phyloP scores from a whole-genome alignment of 1,140 invertebrate genomes.

The Parasteatoda tepidariorum region DNA sequence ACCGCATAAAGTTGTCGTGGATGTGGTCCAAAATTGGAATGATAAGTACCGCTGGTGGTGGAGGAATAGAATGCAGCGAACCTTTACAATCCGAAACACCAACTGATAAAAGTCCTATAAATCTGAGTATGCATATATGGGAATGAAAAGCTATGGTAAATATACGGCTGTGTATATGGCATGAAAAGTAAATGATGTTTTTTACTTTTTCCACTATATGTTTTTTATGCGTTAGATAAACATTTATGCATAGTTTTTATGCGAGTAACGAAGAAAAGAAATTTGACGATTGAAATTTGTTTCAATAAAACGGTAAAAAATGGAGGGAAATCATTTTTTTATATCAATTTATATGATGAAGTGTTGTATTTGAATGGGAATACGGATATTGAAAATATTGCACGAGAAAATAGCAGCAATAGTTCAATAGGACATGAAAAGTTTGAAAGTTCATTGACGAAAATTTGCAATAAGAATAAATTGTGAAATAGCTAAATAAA shows the following conservation, averaged over 20 bases:
- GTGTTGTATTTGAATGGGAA: too few species aligned
- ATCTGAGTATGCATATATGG: constrained; percentile 17
- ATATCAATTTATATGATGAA: too few species aligned
- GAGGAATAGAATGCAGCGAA: not conserved
- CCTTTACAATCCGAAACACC: constrained; percentile 38
- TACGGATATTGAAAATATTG: too few species aligned
- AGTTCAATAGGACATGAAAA: too few species aligned
- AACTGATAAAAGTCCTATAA: constrained; percentile 44
- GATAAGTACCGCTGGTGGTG: constrained; percentile 1
- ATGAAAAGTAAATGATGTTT: constrained; percentile 24
- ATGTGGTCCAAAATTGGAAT: constrained; percentile 44
- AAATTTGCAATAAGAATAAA: too few species aligned
- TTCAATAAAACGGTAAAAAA: too few species aligned
- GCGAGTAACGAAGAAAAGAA: not conserved
- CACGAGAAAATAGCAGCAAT: too few species aligned
- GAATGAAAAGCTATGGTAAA: not conserved
- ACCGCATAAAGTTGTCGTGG: constrained; percentile 36
- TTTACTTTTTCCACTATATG: not conserved
- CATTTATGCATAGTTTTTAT: not conserved
- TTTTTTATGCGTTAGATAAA: not conserved
- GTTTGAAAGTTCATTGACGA: too few species aligned
- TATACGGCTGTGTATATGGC: not conserved
- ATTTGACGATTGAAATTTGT: too few species aligned
- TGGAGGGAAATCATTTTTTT: too few species aligned
- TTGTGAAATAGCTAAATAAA: too few species aligned